Conservation (phyloP, 1,140 invertebrate species). For the Drosophila mauritiana region DNA sequence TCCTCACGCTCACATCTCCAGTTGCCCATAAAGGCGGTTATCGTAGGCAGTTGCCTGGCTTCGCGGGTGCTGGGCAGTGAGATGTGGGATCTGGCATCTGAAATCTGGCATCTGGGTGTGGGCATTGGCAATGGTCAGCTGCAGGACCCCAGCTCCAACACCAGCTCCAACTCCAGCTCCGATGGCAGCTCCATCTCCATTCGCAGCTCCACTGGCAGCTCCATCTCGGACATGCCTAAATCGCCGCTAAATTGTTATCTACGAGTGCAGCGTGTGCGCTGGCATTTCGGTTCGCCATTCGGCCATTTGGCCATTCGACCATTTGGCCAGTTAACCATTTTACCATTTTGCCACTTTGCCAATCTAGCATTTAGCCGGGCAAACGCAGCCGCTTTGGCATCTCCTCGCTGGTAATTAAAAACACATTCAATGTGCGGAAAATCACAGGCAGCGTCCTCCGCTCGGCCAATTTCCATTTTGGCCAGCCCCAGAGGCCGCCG, state of each 20-base stretch:
- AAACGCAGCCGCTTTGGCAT: constrained; percentile 51
- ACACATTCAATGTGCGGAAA: constrained; percentile 82
- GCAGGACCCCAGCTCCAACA: neutral
- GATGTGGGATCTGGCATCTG: constrained; percentile 49
- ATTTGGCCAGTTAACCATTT: constrained; percentile 23
- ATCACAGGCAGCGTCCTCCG: constrained; percentile 61
- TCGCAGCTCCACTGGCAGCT: constrained; percentile 30
- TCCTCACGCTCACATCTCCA: constrained; percentile 25
- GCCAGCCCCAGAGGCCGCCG: constrained; percentile 38
- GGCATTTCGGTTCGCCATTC: constrained; percentile 64
- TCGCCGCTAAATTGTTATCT: constrained; percentile 82
- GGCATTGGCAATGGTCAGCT: constrained; percentile 16
- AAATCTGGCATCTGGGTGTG: constrained; percentile 42
- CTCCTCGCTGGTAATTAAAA: constrained; percentile 72
- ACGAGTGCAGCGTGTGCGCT: constrained; percentile 78
- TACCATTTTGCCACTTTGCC: constrained; percentile 41
- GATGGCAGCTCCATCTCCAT: constrained; percentile 6
- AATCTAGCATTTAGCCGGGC: constrained; percentile 26
- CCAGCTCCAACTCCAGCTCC: too few relatives aligned
- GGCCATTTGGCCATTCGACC: constrained; percentile 32
- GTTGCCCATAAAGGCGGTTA: neutral
- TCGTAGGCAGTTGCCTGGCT: constrained; percentile 7
- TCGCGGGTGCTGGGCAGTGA: constrained; percentile 62
- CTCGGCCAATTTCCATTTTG: constrained; percentile 63
- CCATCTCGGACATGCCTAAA: constrained; percentile 74